Evolutionary conservation across 2,797 vertebrate species (phyloP), one percentile per base, ranked within the genome.

Genomic region (Buphagus erythrorhynchus): DNA sequence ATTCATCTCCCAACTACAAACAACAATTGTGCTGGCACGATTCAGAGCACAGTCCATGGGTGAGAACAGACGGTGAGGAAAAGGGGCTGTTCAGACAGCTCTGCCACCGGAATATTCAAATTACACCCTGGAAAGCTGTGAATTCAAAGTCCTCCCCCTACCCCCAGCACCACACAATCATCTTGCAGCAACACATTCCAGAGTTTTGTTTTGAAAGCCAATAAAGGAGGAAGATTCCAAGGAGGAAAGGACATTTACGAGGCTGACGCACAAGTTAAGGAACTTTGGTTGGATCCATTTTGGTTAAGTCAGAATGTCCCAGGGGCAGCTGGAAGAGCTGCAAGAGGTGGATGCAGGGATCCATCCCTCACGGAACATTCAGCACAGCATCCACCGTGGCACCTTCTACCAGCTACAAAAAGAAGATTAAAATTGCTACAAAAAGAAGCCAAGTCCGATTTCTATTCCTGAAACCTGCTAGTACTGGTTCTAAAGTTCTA

Each of bases 1-100:
- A 76, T 95, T 93, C 86, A 79, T 85, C 84, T 86, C 62, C 48
- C 63, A 58, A 2, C 40, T 88, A 97, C 91, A 93, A 89, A 90
- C 54, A 62, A 35, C 86, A 89, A 95, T 73, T 28, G 74, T 52
- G 75, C 55, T 92, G 84, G 91, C 91, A 89, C 19, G 1, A 40
- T 9, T 38, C n/a, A 62, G 71, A 58, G 88, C 75, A 40, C 86
- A 80, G 90, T 2, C 54, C 81, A 69, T 0, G 73, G 86, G 21
- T 36, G 77, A 90, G 86, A 93, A 87, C 59, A 93, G 71, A 58
- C 48, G 4, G 86, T 3, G 5, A 25, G 73, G 66, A 58, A 61
- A 42, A 65, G 75, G 46, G 66, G 57, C 71, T 92, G 67, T 36
- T 92, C 38, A 15, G 79, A 84, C 65, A 89, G 71, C 74, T 61